Evolutionary conservation across 2,113 vertebrate species (phyloP), one percentile per base, ranked within the genome.

Genomic region (Haemorhous mexicanus): DNA sequence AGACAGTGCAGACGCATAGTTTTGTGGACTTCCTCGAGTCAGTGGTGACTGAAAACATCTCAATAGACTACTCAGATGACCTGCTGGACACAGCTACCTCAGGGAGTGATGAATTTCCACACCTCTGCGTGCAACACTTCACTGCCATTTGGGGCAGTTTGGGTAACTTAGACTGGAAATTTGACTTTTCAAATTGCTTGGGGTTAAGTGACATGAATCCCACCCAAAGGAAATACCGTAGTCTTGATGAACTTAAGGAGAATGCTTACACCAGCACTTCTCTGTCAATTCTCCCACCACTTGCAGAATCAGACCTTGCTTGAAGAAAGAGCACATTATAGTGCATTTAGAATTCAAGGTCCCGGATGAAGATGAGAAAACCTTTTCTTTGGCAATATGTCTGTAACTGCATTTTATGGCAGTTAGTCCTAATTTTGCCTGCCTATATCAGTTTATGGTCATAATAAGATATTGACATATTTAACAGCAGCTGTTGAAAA

Each of bases 311-410:
- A 80, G 39, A 73, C 19, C 12, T 82, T 46, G 13, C 14, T 67
- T 82, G 84, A 72, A 0, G 2, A 61, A 64, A 46, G 10, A 73
- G 12, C 9, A 52, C 0, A 0, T 16, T n/a, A 9, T 21, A 62
- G 11, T 19, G 15, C 47, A 15, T 62, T 88, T 63, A 74, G 16
- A 84, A 63, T 74, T 74, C 5, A 2, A 50, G 47, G 17, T 1
- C 16, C 17, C 6, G 4, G 63, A 81, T 21, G 39, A 86, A 73
- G 43, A 30, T 0, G 2, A 66, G 8, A 84, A 88, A 70, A 7
- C 27, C 53, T 77, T 83, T 85, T 28, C 17, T 83, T 80, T 86
- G 32, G 23, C 39, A 77, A 11, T 62, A 37, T 62, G 20, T 35
- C 18, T 88, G 16, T 67, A 58, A 59, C 23, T 81, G 33, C 21